phyloP scores from a whole-genome alignment of 2,113 vertebrate genomes.

The Grammomys surdaster region DNA sequence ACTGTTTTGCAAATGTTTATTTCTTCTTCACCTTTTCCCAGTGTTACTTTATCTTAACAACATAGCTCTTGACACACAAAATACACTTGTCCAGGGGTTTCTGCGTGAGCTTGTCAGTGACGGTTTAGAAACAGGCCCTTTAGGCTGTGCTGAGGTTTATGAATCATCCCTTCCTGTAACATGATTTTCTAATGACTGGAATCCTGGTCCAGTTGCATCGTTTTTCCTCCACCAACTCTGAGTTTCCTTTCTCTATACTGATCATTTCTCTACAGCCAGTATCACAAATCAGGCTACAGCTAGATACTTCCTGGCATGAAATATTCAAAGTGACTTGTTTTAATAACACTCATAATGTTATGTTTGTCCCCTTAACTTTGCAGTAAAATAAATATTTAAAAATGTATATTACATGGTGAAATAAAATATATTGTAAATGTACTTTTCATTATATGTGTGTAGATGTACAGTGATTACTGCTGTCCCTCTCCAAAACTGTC shows the following conservation, averaged over 20 bases:
- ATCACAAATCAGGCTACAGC: background rate
- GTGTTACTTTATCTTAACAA: background rate
- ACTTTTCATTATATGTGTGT: background rate
- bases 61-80: background rate
- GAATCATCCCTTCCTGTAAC: background rate
- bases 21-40: background rate
- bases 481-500: background rate
- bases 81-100: background rate
- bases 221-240: conserved; percentile 3
- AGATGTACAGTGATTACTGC: background rate
- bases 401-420: background rate
- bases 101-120: background rate
- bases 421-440: conserved; percentile 6
- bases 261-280: background rate
- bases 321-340: conserved; percentile 39
- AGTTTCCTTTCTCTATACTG: background rate
- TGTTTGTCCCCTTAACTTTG: background rate
- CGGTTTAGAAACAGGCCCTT: background rate
- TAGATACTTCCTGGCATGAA: conserved; percentile 17
- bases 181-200: conserved; percentile 4
- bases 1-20: background rate
- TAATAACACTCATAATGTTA: background rate
- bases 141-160: background rate
- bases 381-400: background rate
- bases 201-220: background rate